Evolutionary conservation across 2,797 vertebrate species (phyloP).

Genomic region (Meda fulgida): DNA sequence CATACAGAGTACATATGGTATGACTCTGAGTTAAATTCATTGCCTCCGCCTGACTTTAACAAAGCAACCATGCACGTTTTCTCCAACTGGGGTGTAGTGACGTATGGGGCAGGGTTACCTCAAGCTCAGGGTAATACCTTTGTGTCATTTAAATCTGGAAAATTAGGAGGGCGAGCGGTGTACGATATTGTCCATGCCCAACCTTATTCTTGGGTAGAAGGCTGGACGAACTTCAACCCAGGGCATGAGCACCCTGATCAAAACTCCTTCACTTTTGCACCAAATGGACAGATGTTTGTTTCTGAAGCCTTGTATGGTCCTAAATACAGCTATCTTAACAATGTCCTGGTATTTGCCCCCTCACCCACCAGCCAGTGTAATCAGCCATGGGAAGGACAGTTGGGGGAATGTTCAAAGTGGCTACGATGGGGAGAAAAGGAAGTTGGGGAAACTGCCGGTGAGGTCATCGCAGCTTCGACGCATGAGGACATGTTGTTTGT

Average conservation of each 20-base stretch:
- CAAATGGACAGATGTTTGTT: constrained; percentile 87
- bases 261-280: constrained; percentile 90
- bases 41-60: constrained; percentile 76
- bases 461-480: constrained; percentile 82
- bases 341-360: constrained; percentile 85
- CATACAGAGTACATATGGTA: constrained; percentile 90
- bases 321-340: constrained; percentile 87
- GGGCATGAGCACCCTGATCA: constrained; percentile 90
- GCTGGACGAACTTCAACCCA: constrained; percentile 87
- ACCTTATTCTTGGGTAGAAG: constrained; percentile 86
- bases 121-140: constrained; percentile 82
- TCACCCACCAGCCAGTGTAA: constrained; percentile 87
- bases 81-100: constrained; percentile 89
- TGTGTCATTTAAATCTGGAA: constrained; percentile 88
- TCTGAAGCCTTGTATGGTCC: constrained; percentile 89
- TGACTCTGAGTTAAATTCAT: constrained; percentile 75
- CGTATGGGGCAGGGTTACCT: constrained; percentile 83
- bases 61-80: constrained; percentile 82
- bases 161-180: constrained; percentile 84
- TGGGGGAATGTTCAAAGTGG: constrained; percentile 88
- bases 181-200: constrained; percentile 88
- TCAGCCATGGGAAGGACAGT: constrained; percentile 87
- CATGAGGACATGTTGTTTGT: constrained; percentile 83
- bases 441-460: constrained; percentile 79
- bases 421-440: constrained; percentile 83